Evolutionary conservation across 2,113 vertebrate species (phyloP).

Genomic region (Chitala chitala): DNA sequence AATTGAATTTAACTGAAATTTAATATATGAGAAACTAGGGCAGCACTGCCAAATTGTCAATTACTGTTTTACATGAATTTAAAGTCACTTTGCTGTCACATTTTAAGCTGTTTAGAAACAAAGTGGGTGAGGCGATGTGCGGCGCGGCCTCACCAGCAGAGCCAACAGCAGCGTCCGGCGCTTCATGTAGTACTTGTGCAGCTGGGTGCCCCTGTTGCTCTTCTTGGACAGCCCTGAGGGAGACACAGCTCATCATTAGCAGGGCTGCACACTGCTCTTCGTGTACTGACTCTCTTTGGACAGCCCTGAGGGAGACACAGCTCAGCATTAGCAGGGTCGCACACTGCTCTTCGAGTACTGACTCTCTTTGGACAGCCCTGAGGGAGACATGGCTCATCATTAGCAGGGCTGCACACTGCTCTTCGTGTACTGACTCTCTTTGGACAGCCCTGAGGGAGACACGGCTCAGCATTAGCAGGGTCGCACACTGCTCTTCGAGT

Average conservation of each 20-base stretch:
- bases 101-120: no score
- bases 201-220: slow-evolving; percentile 88
- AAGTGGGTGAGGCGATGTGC: no score
- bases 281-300: slow-evolving; percentile 98
- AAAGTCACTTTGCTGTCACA: no score
- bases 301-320: slow-evolving; percentile 62
- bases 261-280: no score
- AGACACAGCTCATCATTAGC: background rate
- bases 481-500: no score
- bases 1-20: no score
- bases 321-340: background rate
- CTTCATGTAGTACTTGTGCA: slow-evolving; percentile 99
- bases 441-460: slow-evolving; percentile 74
- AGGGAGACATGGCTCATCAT: slow-evolving; percentile 7
- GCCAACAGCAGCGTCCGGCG: slow-evolving; percentile 85
- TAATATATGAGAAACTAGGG: no score
- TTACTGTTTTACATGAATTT: no score
- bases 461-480: background rate
- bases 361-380: slow-evolving; percentile 95
- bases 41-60: no score
- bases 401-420: background rate
- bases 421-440: no score
- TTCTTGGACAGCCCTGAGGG: slow-evolving; percentile 88
- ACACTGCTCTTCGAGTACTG: no score
- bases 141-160: slow-evolving; percentile 68